Conservation (phyloP, 37 sponge, comb jelly and placozoan species). For the Axinella damicornis region DNA sequence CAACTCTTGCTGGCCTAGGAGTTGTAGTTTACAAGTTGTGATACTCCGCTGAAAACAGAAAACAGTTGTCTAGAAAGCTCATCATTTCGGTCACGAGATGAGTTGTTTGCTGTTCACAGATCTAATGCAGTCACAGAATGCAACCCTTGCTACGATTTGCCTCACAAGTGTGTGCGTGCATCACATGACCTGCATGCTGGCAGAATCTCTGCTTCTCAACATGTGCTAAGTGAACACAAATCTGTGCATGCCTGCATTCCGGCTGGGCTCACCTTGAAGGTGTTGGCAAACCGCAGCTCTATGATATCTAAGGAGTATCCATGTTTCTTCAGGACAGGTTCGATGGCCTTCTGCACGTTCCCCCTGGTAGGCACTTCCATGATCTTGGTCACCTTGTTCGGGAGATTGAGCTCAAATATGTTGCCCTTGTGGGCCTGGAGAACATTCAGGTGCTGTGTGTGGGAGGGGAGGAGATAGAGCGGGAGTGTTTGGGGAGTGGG, state of each 20-base stretch:
- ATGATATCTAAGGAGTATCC: conserved; percentile 54
- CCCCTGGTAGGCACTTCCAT: conserved; percentile 47
- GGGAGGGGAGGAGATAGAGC: neutral
- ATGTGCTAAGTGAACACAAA: too few species aligned
- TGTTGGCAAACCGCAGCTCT: conserved; percentile 67
- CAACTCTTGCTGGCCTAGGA: too few species aligned
- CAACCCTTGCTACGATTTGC: too few species aligned
- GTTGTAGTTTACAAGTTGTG: too few species aligned
- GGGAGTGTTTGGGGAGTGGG: neutral
- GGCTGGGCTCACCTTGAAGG: conserved; percentile 51
- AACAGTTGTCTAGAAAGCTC: too few species aligned
- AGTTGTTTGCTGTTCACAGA: too few species aligned
- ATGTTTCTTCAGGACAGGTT: conserved; percentile 42
- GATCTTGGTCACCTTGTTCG: conserved; percentile 72
- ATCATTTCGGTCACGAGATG: too few species aligned
- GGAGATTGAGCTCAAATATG: conserved; percentile 63
- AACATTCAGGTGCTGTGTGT: conserved; percentile 55
- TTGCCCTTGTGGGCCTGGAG: conserved; percentile 44
- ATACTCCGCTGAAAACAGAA: too few species aligned
- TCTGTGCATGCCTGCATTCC: neutral
- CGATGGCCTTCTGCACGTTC: conserved; percentile 52
- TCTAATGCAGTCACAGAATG: too few species aligned
- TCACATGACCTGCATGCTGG: too few species aligned
- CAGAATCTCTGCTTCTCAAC: too few species aligned
- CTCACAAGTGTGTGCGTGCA: too few species aligned